Percentiles rank a stretch among this genome's conserved stretches.
Conservation (phyloP, 2,888 invertebrate genomes). For the Schizaphis graminum region DNA sequence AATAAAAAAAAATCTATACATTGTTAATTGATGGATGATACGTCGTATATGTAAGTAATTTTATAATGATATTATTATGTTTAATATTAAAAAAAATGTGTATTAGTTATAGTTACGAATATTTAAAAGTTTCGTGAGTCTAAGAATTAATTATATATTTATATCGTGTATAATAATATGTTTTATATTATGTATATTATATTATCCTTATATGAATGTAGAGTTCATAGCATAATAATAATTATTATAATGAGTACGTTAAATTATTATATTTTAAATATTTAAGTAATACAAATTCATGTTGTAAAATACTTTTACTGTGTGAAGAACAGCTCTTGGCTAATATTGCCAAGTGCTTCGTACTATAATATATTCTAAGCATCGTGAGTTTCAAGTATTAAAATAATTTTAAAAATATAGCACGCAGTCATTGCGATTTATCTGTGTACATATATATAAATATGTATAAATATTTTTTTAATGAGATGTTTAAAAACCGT, state of each 20-base stretch:
- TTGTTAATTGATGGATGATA: conserved; percentile 66
- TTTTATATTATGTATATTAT: conserved; percentile 1
- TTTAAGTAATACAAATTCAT: conserved; percentile 32
- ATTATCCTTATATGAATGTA: conserved; percentile 8
- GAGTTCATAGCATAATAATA: conserved; percentile 21
- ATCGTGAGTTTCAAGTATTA: conserved; percentile 34
- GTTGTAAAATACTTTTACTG: neutral
- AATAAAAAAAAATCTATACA: conserved; percentile 35
- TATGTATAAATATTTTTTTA: neutral
- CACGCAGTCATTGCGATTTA: neutral
- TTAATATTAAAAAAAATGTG: conserved; percentile 17
- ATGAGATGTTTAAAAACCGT: neutral
- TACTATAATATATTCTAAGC: conserved; percentile 27
- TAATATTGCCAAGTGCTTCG: neutral
- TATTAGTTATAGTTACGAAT: conserved; percentile 6
- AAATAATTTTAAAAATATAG: conserved; percentile 48
- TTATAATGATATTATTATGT: conserved; percentile 28
- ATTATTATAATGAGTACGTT: conserved; percentile 19
- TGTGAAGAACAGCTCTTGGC: neutral
- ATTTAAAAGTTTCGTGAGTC: conserved; percentile 25
- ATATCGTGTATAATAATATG: conserved; percentile 21
- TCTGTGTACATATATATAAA: neutral
- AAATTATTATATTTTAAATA: conserved; percentile 15
- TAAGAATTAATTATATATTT: conserved; percentile 12
- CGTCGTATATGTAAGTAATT: conserved; percentile 32